Percentiles rank a stretch among this genome's conserved stretches.
Evolutionary conservation across 2,888 invertebrate species (phyloP).

Genomic region (Dynastes tityus): DNA sequence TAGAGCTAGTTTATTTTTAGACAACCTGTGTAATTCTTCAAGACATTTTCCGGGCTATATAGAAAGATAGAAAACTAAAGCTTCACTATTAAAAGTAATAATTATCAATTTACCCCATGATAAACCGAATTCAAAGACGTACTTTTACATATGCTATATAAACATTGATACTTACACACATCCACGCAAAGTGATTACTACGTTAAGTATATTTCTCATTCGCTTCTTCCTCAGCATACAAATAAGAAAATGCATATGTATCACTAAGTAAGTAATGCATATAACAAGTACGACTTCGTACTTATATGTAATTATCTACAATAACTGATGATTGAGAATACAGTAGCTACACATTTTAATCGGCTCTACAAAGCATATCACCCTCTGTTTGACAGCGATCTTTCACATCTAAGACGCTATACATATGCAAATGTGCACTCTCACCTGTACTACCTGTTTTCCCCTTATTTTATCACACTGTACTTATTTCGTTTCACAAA

Average conservation of each 20-base stretch:
- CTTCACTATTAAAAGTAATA: too few relatives aligned
- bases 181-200: not conserved
- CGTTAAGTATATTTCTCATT: not conserved
- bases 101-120: too few relatives aligned
- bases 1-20: too few relatives aligned
- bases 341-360: constrained; percentile 2
- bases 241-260: not conserved
- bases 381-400: not conserved
- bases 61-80: too few relatives aligned
- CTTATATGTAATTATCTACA: not conserved
- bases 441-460: not conserved
- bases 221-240: not conserved
- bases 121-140: too few relatives aligned
- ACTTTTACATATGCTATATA: not conserved
- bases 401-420: not conserved
- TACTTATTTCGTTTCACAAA: not conserved
- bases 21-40: too few relatives aligned
- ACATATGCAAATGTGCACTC: not conserved
- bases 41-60: too few relatives aligned
- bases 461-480: not conserved
- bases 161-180: not conserved
- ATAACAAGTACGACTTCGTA: too few relatives aligned
- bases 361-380: not conserved
- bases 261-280: not conserved
- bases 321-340: not conserved